A percentile compares a stretch with the other conserved stretches of the same genome.
These are phyloP conservation scores for Drosophila kanapiae DNA, from an alignment of 1,140 invertebrate genomes.

Conservation along the genomic window DNA sequence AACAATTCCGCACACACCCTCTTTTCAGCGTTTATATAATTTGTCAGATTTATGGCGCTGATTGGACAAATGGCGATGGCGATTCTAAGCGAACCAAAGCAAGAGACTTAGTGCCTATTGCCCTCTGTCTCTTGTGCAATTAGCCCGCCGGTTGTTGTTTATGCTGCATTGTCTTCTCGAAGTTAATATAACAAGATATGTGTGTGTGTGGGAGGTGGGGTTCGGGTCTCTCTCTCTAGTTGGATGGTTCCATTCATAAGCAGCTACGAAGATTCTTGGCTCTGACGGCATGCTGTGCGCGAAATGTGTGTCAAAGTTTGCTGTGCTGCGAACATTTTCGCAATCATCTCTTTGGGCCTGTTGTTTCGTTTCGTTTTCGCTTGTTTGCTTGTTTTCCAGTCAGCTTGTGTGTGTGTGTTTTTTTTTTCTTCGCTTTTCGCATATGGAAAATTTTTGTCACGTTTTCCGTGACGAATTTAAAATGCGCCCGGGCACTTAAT, in stretches of 20 bases:
- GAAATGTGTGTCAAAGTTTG: constrained; percentile 79
- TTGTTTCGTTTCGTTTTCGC: constrained; percentile 37
- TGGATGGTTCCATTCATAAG: constrained; percentile 68
- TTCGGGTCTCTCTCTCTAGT: background rate
- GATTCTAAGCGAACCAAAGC: constrained; percentile 62
- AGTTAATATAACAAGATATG: constrained; percentile 25
- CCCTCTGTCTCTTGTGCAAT: constrained; percentile 64
- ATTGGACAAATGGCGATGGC: constrained; percentile 65
- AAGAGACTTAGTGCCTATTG: constrained; percentile 7
- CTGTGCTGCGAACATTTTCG: constrained; percentile 59
- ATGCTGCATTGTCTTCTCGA: constrained; percentile 70
- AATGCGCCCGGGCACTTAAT: constrained; percentile 82
- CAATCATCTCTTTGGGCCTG: constrained; percentile 62
- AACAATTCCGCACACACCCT: constrained; percentile 76
- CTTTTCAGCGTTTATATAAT: constrained; percentile 70
- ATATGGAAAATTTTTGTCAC: constrained; percentile 83
- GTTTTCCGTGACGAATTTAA: constrained; percentile 84
- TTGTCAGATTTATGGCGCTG: constrained; percentile 78
- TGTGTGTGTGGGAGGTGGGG: constrained; percentile 17
- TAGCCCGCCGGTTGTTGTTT: constrained; percentile 69
- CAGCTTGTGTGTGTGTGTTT: background rate
- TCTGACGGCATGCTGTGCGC: constrained; percentile 42
- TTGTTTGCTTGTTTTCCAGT: constrained; percentile 29
- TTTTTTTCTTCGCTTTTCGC: constrained; percentile 40
- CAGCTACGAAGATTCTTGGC: constrained; percentile 59